Base-by-base conservation (phyloP, 2,113 vertebrate genomes). In the Myrmophylax atrothorax region DNA sequence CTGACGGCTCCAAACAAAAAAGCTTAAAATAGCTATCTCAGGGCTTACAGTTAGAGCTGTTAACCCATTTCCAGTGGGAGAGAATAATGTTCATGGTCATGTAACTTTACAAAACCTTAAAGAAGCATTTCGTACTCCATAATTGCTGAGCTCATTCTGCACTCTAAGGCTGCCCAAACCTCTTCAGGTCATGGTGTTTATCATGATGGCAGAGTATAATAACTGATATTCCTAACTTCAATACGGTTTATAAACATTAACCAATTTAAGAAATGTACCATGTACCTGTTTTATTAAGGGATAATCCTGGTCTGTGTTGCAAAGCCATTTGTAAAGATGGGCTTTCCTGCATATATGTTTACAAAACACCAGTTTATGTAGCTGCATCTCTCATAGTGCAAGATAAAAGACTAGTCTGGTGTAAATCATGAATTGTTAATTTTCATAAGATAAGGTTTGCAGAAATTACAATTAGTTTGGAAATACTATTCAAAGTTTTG, bases 11-110 rank as follows among this genome's bases (percentile, higher is more conserved):
- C 94, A 96, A 96, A 95, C 87, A 96, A 94, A 97, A 97, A 95
- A 96, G 96, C 96, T 97, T 93, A 96, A 98, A 98, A 98, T 98
- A 98, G 93, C 94, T 80, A 62, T 76, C 75, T 62, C 23, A 90
- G 85, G 63, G 82, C 82, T 97, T 97, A 76, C 69, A 87, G 55
- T 95, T 89, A 84, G 87, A 92, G 75, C 84, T 62, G 84, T 93
- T 94, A 96, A 94, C 76, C 60, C 29, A n/a, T 94, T 93, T 97
- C 62, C 90, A 94, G 37, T 91, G 68, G 84, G 69, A 91, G 96
- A 58, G 47, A 90, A 66, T 72, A 68, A 26, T 20, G 19, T 22
- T 68, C 28, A 33, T 15, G 28, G 38, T 58, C 5, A 0, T 50
- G 40, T 66, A 95, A 78, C 49, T 94, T 75, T 10, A 60, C 12